phyloP scores from a whole-genome alignment of 2,113 vertebrate species.

The Cyprinodon tularosa region DNA sequence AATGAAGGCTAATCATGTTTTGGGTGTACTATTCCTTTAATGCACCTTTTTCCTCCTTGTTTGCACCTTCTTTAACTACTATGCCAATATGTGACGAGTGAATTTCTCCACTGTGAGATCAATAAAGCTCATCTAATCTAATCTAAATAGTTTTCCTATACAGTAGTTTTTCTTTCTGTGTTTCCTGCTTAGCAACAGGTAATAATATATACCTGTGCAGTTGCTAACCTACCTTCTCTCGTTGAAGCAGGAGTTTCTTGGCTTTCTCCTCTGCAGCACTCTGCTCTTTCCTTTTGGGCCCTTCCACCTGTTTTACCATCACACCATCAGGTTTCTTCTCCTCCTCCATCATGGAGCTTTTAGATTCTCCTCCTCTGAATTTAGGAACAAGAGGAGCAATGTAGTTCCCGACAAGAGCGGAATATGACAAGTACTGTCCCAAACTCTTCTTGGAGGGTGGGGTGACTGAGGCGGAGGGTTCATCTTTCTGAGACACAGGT shows the following conservation, averaged over 20 bases:
- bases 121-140: no score
- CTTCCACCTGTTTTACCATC: conserved; percentile 72
- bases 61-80: no score
- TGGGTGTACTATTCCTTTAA: no score
- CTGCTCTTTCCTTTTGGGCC: conserved; percentile 72
- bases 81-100: no score
- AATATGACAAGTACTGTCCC: conserved; percentile 88
- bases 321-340: conserved; percentile 66
- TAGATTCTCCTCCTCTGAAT: conserved; percentile 81
- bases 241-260: conserved; percentile 86
- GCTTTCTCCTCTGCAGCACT: conserved; percentile 85
- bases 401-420: conserved; percentile 92
- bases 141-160: no score
- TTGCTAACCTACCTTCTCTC: conserved; percentile 86
- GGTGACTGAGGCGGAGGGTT: conserved; percentile 25
- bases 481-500: conserved; percentile 34
- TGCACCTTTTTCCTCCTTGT: no score
- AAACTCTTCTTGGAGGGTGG: conserved; percentile 84
- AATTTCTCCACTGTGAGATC: no score
- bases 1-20: no score
- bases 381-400: conserved; percentile 90
- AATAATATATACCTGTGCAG: not conserved
- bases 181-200: not conserved
- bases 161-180: no score
- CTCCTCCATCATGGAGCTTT: conserved; percentile 70